These are phyloP conservation scores for Phortica variegata DNA, from an alignment of 1,140 invertebrate species.

Conservation along the genomic window DNA sequence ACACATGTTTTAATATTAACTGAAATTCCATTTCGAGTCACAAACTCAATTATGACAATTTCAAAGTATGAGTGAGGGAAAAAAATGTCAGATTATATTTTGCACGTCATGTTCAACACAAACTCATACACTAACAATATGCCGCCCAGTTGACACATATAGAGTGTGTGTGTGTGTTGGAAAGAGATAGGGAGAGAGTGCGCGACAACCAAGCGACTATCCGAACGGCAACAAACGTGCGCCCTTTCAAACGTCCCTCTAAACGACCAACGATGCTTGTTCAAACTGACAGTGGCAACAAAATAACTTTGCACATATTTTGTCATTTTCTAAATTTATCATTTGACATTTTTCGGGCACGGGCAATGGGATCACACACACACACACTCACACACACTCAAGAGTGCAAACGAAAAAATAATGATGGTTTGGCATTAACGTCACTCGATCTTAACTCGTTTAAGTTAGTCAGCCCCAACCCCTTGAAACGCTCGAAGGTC, in stretches of 20 bases:
- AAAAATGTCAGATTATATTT: background rate
- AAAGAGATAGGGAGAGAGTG: conserved; percentile 12
- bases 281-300: too few species aligned
- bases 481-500: conserved; percentile 12
- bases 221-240: background rate
- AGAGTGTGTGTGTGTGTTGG: background rate
- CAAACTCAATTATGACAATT: conserved; percentile 49
- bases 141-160: too few species aligned
- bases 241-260: conserved; percentile 38
- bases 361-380: background rate
- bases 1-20: conserved; percentile 17
- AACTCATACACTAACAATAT: background rate
- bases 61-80: background rate
- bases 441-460: conserved; percentile 3
- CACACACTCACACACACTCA: too few species aligned
- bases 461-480: conserved; percentile 1
- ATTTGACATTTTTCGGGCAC: conserved; percentile 31
- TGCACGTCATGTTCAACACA: background rate
- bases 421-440: conserved; percentile 51
- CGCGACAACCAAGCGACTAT: too few species aligned
- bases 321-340: conserved; percentile 51
- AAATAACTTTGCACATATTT: conserved; percentile 16
- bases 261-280: too few species aligned
- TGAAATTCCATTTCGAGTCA: conserved; percentile 23
- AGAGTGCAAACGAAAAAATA: conserved; percentile 21